Evolutionary conservation across 2,113 vertebrate species (phyloP), one percentile per base, ranked within the genome.

Genomic region (Dipodomys spectabilis): DNA sequence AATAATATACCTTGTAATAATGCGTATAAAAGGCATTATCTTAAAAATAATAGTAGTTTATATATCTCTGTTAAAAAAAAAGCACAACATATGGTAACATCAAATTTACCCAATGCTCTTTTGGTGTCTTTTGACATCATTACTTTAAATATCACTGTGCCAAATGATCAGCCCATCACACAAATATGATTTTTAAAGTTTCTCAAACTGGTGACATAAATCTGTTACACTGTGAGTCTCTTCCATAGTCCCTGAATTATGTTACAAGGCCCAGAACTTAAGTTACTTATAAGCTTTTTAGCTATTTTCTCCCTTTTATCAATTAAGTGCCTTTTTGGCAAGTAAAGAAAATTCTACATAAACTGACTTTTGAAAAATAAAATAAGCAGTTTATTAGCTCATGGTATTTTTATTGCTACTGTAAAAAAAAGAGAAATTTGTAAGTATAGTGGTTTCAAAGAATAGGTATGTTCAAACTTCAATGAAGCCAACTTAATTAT

Each of bases 221-320:
- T 6, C 7, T 96, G 6, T 9, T 80, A 2, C 53, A 35, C 12
- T 44, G 16, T 65, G 5, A 1, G 22, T 90, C 20, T 69, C 64
- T 7, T n/a, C 15, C 44, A 35, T 28, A 71, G 23, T 72, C 68
- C 0, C 28, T 71, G 9, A 15, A 32, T 4, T 62, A 65, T 86
- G 49, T 88, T 20, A 92, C 13, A 87, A 92, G 30, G 15, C 15
- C 9, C 32, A 78, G 8, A 23, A n/a, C 2, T 62, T 80, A 86
- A 89, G 69, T 78, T 32, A 79, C 77, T 74, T 71, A 60, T 57
- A 53, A 90, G 12, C 12, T 68, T 65, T 93, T 45, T 25, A 93
- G 62, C 18, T 73, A 77, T 79, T 86, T 91, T 86, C 18, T 79
- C 15, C 57, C 3, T 5, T 81, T 53, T 49, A 79, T 1, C 27